Percentiles rank a stretch among this genome's conserved stretches.
These are phyloP conservation scores for Amphimedon queenslandica DNA, from an alignment of 37 sponge, comb jelly and placozoan genomes.

Conservation along the genomic window DNA sequence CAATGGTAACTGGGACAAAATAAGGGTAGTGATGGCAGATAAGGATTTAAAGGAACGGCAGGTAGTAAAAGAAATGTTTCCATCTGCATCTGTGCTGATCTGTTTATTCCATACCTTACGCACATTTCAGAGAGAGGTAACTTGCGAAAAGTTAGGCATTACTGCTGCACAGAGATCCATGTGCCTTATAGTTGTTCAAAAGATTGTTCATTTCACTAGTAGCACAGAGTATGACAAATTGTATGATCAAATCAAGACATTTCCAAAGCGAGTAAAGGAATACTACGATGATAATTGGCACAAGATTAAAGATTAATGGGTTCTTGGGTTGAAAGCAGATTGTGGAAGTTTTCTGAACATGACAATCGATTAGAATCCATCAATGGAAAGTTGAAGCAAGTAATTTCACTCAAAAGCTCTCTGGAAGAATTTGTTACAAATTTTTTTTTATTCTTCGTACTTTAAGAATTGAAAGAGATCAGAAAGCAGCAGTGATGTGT, in stretches of 20 bases:
- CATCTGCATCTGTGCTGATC: too few relatives aligned
- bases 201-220: slow-evolving; percentile 38
- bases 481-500: slow-evolving; percentile 19
- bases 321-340: slow-evolving; percentile 25
- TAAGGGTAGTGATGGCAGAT: too few relatives aligned
- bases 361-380: slow-evolving; percentile 44
- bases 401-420: too few relatives aligned
- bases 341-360: slow-evolving; percentile 16
- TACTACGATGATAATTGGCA: slow-evolving; percentile 69
- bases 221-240: slow-evolving; percentile 26
- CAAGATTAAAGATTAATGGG: slow-evolving; percentile 52
- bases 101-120: too few relatives aligned
- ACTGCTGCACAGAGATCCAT: too few relatives aligned
- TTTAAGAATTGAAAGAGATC: slow-evolving; percentile 44
- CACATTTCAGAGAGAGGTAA: too few relatives aligned
- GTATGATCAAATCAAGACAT: slow-evolving; percentile 16
- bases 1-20: slow-evolving; percentile 20
- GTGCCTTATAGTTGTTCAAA: too few relatives aligned
- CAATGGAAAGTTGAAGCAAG: too few relatives aligned
- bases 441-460: slow-evolving; percentile 28
- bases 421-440: too few relatives aligned
- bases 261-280: slow-evolving; percentile 11
- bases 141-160: too few relatives aligned
- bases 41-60: too few relatives aligned
- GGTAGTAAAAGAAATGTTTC: too few relatives aligned